phyloP scores from a whole-genome alignment of 2,797 vertebrate species.

The Chromis chromis region DNA sequence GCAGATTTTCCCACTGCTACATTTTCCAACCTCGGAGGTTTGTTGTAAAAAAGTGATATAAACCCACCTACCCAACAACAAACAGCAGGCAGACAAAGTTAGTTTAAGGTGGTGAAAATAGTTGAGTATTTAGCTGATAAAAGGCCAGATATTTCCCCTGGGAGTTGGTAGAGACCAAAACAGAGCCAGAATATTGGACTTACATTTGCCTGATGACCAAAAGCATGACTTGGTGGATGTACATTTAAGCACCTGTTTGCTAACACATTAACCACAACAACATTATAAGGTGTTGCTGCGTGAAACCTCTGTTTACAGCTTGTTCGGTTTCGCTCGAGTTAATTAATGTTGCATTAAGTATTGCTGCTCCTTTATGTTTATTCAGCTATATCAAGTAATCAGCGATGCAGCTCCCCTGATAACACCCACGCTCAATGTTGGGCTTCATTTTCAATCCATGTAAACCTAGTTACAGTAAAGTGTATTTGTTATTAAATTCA shows the following conservation, averaged over 20 bases:
- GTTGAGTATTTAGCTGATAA: neutral
- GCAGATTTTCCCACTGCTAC: too few relatives aligned
- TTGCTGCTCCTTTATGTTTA: constrained; percentile 5
- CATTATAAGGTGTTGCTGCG: neutral
- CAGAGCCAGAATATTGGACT: neutral
- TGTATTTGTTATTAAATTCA: neutral
- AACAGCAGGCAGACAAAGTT: neutral
- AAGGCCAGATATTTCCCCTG: neutral
- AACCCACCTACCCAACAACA: neutral
- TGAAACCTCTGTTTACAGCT: neutral
- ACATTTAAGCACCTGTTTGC: neutral
- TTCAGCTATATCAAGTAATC: constrained; percentile 18
- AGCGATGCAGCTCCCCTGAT: constrained; percentile 13
- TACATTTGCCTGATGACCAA: neutral
- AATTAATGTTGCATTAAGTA: constrained; percentile 3
- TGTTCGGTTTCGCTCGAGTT: neutral
- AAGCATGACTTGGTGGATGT: neutral
- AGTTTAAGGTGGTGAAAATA: neutral
- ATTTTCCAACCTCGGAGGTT: too few relatives aligned
- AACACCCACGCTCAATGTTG: neutral
- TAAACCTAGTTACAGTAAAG: constrained; percentile 11
- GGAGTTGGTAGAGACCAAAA: neutral
- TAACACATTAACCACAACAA: neutral
- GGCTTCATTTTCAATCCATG: constrained; percentile 10
- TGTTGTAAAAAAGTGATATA: too few relatives aligned